Evolutionary conservation across 2,888 invertebrate species (phyloP).

Genomic region (Cheilosia impressa): DNA sequence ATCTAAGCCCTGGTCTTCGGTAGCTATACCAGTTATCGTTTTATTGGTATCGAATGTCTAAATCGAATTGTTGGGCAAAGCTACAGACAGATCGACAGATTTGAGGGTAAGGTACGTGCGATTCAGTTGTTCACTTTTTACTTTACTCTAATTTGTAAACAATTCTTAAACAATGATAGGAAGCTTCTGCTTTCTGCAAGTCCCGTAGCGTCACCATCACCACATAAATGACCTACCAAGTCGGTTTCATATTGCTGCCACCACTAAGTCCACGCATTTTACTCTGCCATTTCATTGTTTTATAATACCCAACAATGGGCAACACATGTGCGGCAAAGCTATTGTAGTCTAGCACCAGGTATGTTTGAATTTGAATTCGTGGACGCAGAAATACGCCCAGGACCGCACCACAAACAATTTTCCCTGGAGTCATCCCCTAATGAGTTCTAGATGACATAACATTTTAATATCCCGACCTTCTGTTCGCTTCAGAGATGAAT

Average conservation of each 20-base stretch:
- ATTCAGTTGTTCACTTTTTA: no score
- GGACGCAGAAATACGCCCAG: background rate
- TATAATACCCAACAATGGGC: constrained; percentile 8
- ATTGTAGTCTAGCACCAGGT: background rate
- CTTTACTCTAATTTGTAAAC: no score
- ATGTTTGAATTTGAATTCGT: background rate
- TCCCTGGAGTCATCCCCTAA: constrained; percentile 33
- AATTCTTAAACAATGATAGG: no score
- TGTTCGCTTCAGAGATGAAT: constrained; percentile 17
- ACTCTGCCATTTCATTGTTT: constrained; percentile 17
- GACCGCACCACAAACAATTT: background rate
- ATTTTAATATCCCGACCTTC: constrained; percentile 43
- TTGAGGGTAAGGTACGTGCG: no score
- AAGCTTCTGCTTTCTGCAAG: no score
- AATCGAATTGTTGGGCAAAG: no score
- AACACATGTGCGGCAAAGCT: constrained; percentile 7
- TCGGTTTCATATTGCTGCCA: constrained; percentile 13
- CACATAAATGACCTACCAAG: constrained; percentile 5
- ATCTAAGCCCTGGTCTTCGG: no score
- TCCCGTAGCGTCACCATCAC: background rate
- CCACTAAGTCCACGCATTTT: constrained; percentile 9
- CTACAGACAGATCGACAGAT: no score
- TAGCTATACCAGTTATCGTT: no score
- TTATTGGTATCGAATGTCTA: no score
- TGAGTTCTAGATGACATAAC: constrained; percentile 42